A percentile compares a stretch with the other conserved stretches of the same genome.
These are phyloP conservation scores for Marronus borbonicus DNA, from an alignment of 2,888 invertebrate species.

Conservation along the genomic window DNA sequence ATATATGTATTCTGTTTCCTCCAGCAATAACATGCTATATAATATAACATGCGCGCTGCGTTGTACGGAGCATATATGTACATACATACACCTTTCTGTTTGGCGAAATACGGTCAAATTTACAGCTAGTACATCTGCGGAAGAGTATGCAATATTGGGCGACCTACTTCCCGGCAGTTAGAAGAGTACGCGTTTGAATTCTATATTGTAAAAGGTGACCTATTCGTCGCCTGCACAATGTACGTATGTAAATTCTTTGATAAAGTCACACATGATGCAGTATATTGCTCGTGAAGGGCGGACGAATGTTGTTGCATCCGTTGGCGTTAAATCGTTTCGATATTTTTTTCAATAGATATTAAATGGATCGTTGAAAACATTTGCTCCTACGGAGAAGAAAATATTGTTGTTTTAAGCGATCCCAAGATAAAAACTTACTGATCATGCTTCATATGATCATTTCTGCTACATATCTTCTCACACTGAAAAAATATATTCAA, in stretches of 20 bases:
- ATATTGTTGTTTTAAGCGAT: too few relatives aligned
- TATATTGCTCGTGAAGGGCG: too few relatives aligned
- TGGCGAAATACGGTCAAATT: constrained; percentile 34
- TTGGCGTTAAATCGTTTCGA: too few relatives aligned
- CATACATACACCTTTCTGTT: neutral
- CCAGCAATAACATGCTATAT: too few relatives aligned
- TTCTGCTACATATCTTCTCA: too few relatives aligned
- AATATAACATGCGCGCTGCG: neutral
- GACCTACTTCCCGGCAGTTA: constrained; percentile 26
- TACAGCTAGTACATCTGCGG: constrained; percentile 30
- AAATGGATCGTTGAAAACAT: too few relatives aligned
- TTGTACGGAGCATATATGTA: neutral
- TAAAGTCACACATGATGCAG: constrained; percentile 16
- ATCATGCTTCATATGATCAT: too few relatives aligned
- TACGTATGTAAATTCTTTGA: constrained; percentile 22
- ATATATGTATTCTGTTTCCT: neutral
- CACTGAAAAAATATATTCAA: too few relatives aligned
- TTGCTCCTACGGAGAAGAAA: too few relatives aligned
- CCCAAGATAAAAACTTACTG: too few relatives aligned
- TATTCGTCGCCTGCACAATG: constrained; percentile 34
- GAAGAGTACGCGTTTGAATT: constrained; percentile 16
- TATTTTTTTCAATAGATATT: too few relatives aligned
- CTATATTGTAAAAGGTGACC: constrained; percentile 31
- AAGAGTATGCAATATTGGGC: constrained; percentile 20
- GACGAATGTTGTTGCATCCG: too few relatives aligned